phyloP scores from a whole-genome alignment of 1,140 invertebrate species.

The Drosophila willistoni region DNA sequence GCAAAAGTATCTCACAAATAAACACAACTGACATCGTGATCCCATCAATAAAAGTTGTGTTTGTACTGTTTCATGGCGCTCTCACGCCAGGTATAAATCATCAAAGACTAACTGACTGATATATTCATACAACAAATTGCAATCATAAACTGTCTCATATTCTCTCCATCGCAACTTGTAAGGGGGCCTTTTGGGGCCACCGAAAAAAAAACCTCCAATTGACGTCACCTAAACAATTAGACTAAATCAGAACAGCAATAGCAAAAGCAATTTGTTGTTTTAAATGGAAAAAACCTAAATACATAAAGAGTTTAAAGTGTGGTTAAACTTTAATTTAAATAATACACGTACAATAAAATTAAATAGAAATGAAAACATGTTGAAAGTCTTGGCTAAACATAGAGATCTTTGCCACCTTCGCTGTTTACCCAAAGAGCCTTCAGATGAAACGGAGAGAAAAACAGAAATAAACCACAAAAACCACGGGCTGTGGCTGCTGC shows the following conservation, averaged over 20 bases:
- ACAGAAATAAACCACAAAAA: conserved; percentile 17
- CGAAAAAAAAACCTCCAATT: conserved; percentile 45
- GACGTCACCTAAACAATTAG: conserved; percentile 77
- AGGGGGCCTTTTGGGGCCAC: conserved; percentile 52
- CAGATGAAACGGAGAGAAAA: conserved; percentile 15
- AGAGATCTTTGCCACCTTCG: conserved; percentile 71
- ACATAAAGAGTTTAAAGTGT: conserved; percentile 33
- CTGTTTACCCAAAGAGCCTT: conserved; percentile 43
- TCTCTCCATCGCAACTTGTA: conserved; percentile 33
- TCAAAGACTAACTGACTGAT: conserved; percentile 32
- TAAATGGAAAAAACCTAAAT: conserved; percentile 62
- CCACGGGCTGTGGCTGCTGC: background rate
- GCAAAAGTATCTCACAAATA: background rate
- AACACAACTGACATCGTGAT: conserved; percentile 11
- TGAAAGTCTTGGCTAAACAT: conserved; percentile 67
- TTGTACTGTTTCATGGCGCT: conserved; percentile 42
- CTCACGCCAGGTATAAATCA: conserved; percentile 73
- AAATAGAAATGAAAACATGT: conserved; percentile 66
- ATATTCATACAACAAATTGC: conserved; percentile 41
- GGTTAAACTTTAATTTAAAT: conserved; percentile 66
- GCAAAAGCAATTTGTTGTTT: background rate
- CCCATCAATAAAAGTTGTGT: conserved; percentile 53
- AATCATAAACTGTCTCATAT: conserved; percentile 56
- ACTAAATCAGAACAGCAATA: conserved; percentile 47
- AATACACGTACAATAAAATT: conserved; percentile 60